Evolutionary conservation across 2,113 vertebrate genomes (phyloP).

Genomic region (Caranx ignobilis): DNA sequence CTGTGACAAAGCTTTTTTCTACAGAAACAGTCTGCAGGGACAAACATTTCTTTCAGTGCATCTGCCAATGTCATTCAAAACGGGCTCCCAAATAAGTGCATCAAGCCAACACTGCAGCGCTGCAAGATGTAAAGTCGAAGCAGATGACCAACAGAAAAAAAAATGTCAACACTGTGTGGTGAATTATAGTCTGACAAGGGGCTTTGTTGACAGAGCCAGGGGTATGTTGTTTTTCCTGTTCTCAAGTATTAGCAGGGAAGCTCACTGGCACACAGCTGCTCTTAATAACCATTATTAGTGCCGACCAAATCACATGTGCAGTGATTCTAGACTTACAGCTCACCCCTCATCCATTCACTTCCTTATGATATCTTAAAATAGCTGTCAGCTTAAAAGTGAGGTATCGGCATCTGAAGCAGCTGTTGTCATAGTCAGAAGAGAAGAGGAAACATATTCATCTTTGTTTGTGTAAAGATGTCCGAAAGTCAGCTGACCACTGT

Average conservation of each 20-base stretch:
- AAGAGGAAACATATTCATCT: background rate
- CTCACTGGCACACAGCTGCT: constrained; percentile 75
- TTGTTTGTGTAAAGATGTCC: background rate
- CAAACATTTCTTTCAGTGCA: background rate
- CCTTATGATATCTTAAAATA: constrained; percentile 50
- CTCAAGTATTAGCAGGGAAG: constrained; percentile 28
- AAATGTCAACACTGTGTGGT: background rate
- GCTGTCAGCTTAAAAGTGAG: constrained; percentile 15
- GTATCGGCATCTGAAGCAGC: constrained; percentile 16
- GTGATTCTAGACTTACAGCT: constrained; percentile 41
- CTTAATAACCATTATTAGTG: constrained; percentile 80
- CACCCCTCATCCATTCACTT: constrained; percentile 45
- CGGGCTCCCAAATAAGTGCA: background rate
- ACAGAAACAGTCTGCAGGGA: constrained; percentile 16
- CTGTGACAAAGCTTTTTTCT: constrained; percentile 3
- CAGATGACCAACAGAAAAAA: constrained; percentile 37
- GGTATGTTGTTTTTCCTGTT: constrained; percentile 29
- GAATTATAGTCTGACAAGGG: constrained; percentile 43
- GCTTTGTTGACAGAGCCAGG: constrained; percentile 16
- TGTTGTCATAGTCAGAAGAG: constrained; percentile 11
- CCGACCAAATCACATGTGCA: constrained; percentile 56
- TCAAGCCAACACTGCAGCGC: background rate
- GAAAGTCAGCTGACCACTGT: background rate
- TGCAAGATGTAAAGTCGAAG: constrained; percentile 1
- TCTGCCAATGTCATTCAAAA: constrained; percentile 11